phyloP scores from a whole-genome alignment of 2,888 invertebrate genomes.

The Toxonevra muliebris region DNA sequence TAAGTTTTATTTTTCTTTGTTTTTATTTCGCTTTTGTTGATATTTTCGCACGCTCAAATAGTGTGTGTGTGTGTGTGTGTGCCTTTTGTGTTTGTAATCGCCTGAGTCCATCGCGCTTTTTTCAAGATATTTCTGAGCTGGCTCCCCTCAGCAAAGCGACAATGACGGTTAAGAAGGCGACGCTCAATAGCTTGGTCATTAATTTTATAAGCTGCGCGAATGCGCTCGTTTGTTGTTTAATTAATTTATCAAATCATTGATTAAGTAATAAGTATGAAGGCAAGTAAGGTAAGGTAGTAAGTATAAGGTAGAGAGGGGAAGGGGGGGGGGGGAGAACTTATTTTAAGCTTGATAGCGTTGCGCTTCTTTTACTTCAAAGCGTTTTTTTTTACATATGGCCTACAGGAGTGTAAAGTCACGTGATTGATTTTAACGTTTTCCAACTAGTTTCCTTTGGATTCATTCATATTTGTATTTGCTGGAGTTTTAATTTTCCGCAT shows the following conservation, averaged over 20 bases:
- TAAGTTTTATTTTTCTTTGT: background rate
- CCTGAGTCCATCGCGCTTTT: constrained; percentile 18
- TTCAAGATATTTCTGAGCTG: background rate
- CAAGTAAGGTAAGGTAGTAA: background rate
- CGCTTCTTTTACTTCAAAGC: background rate
- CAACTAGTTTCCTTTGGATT: no score
- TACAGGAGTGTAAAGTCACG: background rate
- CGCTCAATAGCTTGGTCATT: constrained; percentile 23
- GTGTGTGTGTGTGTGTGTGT: background rate
- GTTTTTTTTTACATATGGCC: background rate
- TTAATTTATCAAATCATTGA: constrained; percentile 35
- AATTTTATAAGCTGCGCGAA: constrained; percentile 18
- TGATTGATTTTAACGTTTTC: background rate
- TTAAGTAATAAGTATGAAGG: constrained; percentile 26
- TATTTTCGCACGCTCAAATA: constrained; percentile 24
- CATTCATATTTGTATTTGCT: no score
- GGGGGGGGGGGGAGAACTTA: background rate
- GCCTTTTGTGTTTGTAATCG: constrained; percentile 9
- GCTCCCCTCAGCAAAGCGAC: background rate
- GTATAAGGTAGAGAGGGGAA: background rate
- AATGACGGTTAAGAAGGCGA: background rate
- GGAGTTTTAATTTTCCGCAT: no score
- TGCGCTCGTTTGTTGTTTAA: constrained; percentile 25
- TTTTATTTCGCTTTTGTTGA: background rate
- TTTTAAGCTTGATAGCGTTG: background rate